These are phyloP conservation scores for Tympanoctomys barrerae DNA, from an alignment of 2,797 vertebrate species.

Conservation along the genomic window DNA sequence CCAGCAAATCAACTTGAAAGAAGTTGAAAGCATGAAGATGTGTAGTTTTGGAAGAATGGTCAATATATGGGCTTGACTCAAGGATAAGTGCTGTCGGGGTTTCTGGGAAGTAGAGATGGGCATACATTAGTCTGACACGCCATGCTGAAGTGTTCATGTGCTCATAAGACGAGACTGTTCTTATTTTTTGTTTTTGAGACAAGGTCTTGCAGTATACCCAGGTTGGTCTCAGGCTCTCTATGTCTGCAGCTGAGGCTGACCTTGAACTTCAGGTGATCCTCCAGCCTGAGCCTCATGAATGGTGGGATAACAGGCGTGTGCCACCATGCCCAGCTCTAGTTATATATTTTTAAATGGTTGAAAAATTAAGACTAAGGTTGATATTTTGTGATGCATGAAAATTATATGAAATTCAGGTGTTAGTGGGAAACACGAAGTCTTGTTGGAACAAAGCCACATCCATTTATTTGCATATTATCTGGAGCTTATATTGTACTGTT, in stretches of 20 bases:
- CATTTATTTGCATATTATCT: not conserved
- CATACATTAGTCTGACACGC: not conserved
- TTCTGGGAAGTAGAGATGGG: not conserved
- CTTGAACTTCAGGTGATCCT: not conserved
- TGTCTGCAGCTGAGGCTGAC: not conserved
- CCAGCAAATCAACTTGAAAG: not conserved
- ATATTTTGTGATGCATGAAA: not conserved
- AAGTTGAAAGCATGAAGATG: not conserved
- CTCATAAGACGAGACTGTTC: no score
- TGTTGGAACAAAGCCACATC: not conserved
- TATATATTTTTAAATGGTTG: not conserved
- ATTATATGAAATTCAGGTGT: not conserved
- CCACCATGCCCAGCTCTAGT: not conserved
- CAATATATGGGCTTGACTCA: not conserved
- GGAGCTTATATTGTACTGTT: not conserved
- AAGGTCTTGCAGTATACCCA: no score
- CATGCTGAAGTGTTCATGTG: not conserved
- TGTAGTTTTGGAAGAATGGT: not conserved
- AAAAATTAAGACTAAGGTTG: not conserved
- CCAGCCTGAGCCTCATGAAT: not conserved
- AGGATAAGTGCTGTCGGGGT: not conserved
- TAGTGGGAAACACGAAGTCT: not conserved
- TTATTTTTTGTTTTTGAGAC: not conserved
- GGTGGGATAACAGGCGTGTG: not conserved
- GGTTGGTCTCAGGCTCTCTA: no score